Base-by-base conservation (phyloP, 1,140 invertebrate species). In the Colletes gigas region DNA sequence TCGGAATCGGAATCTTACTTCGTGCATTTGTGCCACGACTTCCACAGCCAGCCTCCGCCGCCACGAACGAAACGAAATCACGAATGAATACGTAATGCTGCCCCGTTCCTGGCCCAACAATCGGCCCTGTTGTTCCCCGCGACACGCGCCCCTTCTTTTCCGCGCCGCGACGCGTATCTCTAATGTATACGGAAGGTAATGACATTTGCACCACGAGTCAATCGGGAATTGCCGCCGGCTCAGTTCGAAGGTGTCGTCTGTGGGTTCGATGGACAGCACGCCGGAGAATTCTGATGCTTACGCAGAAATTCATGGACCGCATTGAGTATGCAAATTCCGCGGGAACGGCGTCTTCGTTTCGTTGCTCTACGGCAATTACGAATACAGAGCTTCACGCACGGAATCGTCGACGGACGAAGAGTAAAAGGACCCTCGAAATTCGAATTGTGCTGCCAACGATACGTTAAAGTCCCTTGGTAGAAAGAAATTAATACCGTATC, bases 1-100 rank as follows among this genome's bases (percentile, higher is more conserved):
- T 62, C 73, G 77, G 79, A 91, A 92, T 93, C 90, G 91, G 88
- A 92, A 92, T 92, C 90, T 93, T 92, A 92, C 92, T 92, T 90
- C 82, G 85, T 82, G 83, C 69, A 84, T 83, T 88, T 75, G 75
- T 82, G 74, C 82, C 72, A 70, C 71, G 75, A 80, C 71, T 88
- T 83, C 72, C 70, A 44, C 44, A 44, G n/a, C 55, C 66, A n/a
- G 47, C 44, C 21, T 6, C 12, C n/a, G 52, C 62, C n/a, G 30
- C n/a, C 39, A 7, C n/a, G 78, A 59, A 30, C 44, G 30, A 66
- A 77, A 86, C 81, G 75, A 91, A 92, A 91, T 92, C 88, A 88
- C 88, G 89, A 92, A 92, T 92, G 91, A 92, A 92, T 93, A 92
- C 85, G 88, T 92, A 92, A 92, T 92, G 88, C 65, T 14, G 15